phyloP scores from a whole-genome alignment of 30 jellyfish, hydroid and myxozoan species.

The Hydractinia echinata region DNA sequence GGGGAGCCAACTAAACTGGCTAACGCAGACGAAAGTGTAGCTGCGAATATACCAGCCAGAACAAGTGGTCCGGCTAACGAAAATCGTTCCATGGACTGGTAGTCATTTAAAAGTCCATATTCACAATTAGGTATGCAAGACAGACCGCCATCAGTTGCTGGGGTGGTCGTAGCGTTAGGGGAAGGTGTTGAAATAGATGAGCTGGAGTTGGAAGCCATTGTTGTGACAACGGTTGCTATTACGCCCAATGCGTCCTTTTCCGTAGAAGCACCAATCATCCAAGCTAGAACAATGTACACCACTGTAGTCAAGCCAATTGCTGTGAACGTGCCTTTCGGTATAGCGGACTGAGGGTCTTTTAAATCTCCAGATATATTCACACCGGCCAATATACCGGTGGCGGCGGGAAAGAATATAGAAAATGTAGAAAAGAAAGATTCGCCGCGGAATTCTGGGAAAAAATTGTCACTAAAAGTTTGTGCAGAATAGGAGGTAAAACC shows the following conservation, averaged over 20 bases:
- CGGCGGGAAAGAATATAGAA: constrained; percentile 92
- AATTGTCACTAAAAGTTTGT: constrained; percentile 57
- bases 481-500: constrained; percentile 64
- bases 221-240: constrained; percentile 18
- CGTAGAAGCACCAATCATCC: constrained; percentile 81
- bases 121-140: constrained; percentile 33
- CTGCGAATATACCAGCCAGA: constrained; percentile 95
- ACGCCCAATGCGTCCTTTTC: constrained; percentile 63
- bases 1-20: constrained; percentile 97
- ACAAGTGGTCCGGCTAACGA: constrained; percentile 83
- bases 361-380: constrained; percentile 88
- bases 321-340: constrained; percentile 80
- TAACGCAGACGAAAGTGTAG: constrained; percentile 88
- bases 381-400: constrained; percentile 94
- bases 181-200: not conserved
- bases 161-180: not conserved
- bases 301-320: constrained; percentile 67
- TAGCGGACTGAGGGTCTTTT: constrained; percentile 80
- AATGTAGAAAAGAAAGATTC: constrained; percentile 62
- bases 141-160: not conserved
- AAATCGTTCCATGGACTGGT: constrained; percentile 67
- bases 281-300: constrained; percentile 61
- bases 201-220: not conserved
- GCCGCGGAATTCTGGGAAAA: constrained; percentile 50
- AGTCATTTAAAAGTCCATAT: constrained; percentile 76